Conservation (phyloP, 2,888 invertebrate genomes). For the Phragmatobia fuliginosa region DNA sequence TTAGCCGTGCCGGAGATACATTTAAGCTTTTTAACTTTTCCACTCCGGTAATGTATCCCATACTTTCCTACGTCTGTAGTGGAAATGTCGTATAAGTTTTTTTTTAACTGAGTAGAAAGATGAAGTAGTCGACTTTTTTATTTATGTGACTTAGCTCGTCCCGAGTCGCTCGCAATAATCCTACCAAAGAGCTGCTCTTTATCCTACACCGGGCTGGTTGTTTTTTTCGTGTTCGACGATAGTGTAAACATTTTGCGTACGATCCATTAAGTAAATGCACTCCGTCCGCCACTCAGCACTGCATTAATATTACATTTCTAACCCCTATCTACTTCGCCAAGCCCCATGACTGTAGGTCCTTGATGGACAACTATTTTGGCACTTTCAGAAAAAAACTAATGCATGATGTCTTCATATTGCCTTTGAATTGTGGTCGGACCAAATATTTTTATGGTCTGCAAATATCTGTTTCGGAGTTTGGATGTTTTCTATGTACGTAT, state of each 20-base stretch:
- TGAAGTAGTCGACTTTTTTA: constrained; percentile 73
- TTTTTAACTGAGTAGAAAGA: constrained; percentile 69
- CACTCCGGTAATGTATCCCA: constrained; percentile 86
- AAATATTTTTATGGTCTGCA: too few relatives aligned
- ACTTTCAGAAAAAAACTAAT: constrained; percentile 62
- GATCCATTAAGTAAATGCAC: constrained; percentile 85
- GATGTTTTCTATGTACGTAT: too few relatives aligned
- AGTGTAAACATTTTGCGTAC: constrained; percentile 82
- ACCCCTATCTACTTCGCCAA: constrained; percentile 60
- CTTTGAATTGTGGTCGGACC: too few relatives aligned
- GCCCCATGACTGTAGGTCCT: constrained; percentile 60
- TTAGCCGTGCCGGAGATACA: constrained; percentile 86
- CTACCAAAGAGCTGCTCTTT: constrained; percentile 74
- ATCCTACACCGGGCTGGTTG: constrained; percentile 65
- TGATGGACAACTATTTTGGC: constrained; percentile 51
- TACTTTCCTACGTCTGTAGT: constrained; percentile 78
- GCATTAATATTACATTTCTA: constrained; percentile 89
- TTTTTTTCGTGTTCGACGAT: constrained; percentile 74
- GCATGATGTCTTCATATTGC: background rate
- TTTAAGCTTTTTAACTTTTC: constrained; percentile 87
- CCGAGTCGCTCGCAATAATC: constrained; percentile 74
- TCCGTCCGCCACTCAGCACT: constrained; percentile 79
- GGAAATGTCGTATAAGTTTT: constrained; percentile 79
- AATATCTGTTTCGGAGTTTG: too few relatives aligned
- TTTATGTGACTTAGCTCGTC: constrained; percentile 71